Base-by-base conservation (phyloP, 2,797 vertebrate species). In the Coilia nasus region DNA sequence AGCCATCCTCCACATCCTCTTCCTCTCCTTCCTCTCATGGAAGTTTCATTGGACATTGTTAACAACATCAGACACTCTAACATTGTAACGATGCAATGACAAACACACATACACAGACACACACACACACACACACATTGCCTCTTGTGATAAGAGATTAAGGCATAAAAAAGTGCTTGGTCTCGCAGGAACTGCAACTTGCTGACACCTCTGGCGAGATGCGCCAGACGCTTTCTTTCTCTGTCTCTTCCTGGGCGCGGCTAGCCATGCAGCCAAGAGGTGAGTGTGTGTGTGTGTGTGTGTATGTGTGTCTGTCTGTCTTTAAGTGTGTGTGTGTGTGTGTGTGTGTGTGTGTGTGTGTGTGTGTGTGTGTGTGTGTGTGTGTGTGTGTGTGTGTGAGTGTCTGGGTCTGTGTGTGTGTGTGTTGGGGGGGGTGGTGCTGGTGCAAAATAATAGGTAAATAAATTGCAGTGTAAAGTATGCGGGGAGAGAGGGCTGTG, bases 381-480 rank as follows among this genome's bases (percentile, higher is more conserved):
- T 41, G 35, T 41, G 35, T 41, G 35, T 41, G 35, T 41, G 19
- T 56, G 85, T 64, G 35, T 57, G 81, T 85, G 62, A n/a, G n/a
- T n/a, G n/a, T n/a, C n/a, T n/a, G n/a, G n/a, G n/a, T n/a, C n/a
- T 82, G 84, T 81, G 50, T 81, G 14, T 47, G 57, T 19, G 44
- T 60, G 84, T 67, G 15, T 15, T 46, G 31, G 23, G 62, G 83
- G 57, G 80, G 83, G 31, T 28, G 11, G 9, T 23, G 44, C 23
- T 19, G 84, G 31, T 56, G n/a, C 78, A 82, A 56, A 86, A 88
- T 88, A 89, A 88, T 88, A 84, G 84, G 71, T 86, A 83, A 89
- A 89, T 88, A 87, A 86, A 88, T 88, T 23, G 83, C 78, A 35
- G 83, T 31, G 78, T 88, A 87, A 88, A 88, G 80, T 83, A 86